phyloP scores from a whole-genome alignment of 2,113 vertebrate species.

The Micromys minutus region DNA sequence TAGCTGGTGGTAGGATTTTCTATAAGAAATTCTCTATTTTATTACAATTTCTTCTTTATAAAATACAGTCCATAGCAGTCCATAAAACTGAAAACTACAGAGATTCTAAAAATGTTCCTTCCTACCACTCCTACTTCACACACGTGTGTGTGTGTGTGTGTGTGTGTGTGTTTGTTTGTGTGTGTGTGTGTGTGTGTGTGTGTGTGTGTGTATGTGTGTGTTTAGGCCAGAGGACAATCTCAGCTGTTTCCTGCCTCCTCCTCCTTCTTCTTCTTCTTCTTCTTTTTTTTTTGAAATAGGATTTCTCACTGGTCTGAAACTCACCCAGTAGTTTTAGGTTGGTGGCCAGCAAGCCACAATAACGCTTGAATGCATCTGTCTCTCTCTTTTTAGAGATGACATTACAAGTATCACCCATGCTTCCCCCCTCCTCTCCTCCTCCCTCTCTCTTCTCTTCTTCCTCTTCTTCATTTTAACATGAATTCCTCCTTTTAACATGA shows the following conservation, averaged over 20 bases:
- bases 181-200: neutral
- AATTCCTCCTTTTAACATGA: neutral
- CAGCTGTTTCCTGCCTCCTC: neutral
- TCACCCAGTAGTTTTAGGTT: neutral
- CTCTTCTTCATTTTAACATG: neutral
- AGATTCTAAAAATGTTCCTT: neutral
- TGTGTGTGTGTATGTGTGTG: neutral
- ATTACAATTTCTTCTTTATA: slow-evolving; percentile 18
- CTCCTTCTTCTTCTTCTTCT: too few relatives aligned
- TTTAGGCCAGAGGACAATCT: neutral
- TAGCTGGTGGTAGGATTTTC: neutral
- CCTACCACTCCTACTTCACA: neutral
- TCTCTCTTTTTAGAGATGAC: neutral
- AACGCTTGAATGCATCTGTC: neutral
- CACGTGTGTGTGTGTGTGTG: neutral
- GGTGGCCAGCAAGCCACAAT: neutral
- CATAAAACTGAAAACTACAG: slow-evolving; percentile 12
- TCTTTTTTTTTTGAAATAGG: neutral
- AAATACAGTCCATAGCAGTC: neutral
- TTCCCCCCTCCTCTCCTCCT: neutral
- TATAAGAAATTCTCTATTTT: neutral
- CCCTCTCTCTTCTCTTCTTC: accelerated
- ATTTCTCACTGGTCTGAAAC: neutral
- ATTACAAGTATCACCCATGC: neutral
- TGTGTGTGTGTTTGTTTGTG: neutral